phyloP scores from a whole-genome alignment of 2,113 vertebrate species.

The Pycnonotus jocosus region DNA sequence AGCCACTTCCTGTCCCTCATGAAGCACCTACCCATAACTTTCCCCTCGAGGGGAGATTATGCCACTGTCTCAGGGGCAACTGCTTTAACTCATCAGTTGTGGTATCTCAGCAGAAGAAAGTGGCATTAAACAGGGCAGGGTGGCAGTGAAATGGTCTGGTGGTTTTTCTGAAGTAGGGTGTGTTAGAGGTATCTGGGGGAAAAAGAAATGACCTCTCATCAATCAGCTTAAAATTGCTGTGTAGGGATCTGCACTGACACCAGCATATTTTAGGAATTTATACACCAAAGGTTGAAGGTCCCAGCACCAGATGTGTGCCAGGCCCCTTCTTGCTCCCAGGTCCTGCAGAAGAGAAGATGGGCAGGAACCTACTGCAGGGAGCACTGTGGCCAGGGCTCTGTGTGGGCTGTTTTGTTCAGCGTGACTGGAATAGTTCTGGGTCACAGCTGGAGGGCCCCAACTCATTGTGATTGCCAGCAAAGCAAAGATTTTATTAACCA shows the following conservation, averaged over 20 bases:
- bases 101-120: neutral
- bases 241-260: neutral
- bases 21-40: neutral
- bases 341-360: neutral
- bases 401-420: neutral
- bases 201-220: neutral
- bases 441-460: neutral
- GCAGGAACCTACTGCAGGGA: neutral
- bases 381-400: rapidly evolving
- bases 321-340: neutral
- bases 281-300: neutral
- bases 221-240: neutral
- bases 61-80: neutral
- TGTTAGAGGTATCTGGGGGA: rapidly evolving
- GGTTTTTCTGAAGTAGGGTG: neutral
- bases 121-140: neutral
- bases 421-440: neutral
- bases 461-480: neutral
- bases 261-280: neutral
- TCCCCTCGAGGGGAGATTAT: neutral
- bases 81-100: neutral
- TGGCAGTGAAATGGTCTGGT: neutral
- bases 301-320: rapidly evolving
- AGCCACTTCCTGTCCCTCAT: neutral
- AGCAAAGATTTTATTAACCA: neutral